Percentiles rank a stretch among this genome's conserved stretches.
phyloP scores from a whole-genome alignment of 2,888 invertebrate species.

The Cyrtodaria siliqua region DNA sequence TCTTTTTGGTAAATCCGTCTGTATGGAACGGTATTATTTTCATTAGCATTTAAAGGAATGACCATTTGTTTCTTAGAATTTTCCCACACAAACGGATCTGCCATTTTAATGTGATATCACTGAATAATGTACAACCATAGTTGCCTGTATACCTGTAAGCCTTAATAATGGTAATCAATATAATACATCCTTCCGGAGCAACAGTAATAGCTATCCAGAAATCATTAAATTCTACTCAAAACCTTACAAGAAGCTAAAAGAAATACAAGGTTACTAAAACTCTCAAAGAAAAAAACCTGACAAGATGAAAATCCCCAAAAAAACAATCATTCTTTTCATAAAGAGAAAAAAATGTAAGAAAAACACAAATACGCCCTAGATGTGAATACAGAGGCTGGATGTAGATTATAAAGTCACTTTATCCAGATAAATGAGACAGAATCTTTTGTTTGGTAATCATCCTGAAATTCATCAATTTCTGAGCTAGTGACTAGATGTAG shows the following conservation, averaged over 20 bases:
- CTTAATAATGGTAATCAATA: too few relatives aligned
- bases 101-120: too few relatives aligned
- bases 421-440: too few relatives aligned
- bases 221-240: too few relatives aligned
- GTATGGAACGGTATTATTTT: slow-evolving; percentile 30
- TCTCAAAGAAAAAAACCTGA: too few relatives aligned
- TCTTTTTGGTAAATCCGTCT: slow-evolving; percentile 27
- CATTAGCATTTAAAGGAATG: slow-evolving; percentile 26
- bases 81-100: too few relatives aligned
- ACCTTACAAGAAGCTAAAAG: too few relatives aligned
- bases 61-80: slow-evolving; percentile 14
- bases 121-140: too few relatives aligned
- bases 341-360: neutral
- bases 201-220: too few relatives aligned
- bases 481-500: slow-evolving; percentile 16
- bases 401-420: too few relatives aligned
- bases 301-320: neutral
- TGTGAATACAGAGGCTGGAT: neutral
- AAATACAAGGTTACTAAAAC: too few relatives aligned
- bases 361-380: neutral
- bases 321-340: neutral
- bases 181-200: too few relatives aligned
- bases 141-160: neutral
- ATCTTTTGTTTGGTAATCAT: slow-evolving; percentile 19
- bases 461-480: slow-evolving; percentile 35